Evolutionary conservation across 2,888 invertebrate species (phyloP), one percentile per base, ranked within the genome.

Genomic region (Falcaria lacertinaria): DNA sequence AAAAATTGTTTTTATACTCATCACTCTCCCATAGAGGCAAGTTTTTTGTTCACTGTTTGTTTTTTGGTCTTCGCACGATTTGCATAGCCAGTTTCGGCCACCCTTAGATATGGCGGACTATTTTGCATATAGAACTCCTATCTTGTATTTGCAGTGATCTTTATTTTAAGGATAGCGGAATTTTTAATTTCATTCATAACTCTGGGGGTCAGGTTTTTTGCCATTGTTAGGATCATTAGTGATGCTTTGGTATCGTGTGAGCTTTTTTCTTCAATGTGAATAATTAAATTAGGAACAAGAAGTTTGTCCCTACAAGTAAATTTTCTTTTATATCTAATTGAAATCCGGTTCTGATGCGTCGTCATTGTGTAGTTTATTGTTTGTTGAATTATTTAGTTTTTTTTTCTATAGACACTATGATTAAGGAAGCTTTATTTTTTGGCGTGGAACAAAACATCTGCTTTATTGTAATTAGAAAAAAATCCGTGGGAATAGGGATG

Each of bases 51-150:
- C 43, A 62, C 67, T 81, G 77, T 80, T 81, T 85, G 83, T 86
- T 88, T 87, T 86, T 85, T 76, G 69, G 76, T 67, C 78, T 76
- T 84, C 85, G 87, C 88, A 84, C 88, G 80, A 84, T 89, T 89
- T 88, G 77, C 89, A 89, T 88, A 85, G 77, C 89, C 76, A 69
- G 89, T 88, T 81, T 62, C 53, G 66, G 67, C 65, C 72, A 63
- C 78, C 80, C 80, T 71, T 71, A 57, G 49, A 56, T 62, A 46
- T 78, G 75, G 79, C 72, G 71, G 67, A 68, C 64, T 74, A 60
- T 66, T 87, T 88, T 84, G 77, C 86, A 88, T 88, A 86, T 76
- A 76, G 76, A 79, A 79, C 74, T 75, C 66, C 68, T 68, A 71
- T 80, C 78, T 78, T 60, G 74, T 84, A 76, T 88, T 88, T 89